phyloP scores from a whole-genome alignment of 2,113 vertebrate genomes.

The Rattus rattus region DNA sequence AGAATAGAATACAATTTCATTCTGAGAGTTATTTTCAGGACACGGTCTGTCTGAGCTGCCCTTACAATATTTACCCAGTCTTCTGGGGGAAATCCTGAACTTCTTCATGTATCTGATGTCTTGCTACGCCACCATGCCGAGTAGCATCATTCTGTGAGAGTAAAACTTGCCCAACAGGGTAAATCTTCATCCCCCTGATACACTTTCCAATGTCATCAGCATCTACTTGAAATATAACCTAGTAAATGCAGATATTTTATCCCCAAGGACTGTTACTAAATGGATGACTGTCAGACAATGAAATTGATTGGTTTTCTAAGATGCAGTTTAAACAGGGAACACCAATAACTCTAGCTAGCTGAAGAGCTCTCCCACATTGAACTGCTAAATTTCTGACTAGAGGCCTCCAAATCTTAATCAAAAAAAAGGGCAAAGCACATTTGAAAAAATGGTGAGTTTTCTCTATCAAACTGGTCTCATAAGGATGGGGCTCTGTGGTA shows the following conservation, averaged over 20 bases:
- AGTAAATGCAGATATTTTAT: constrained; percentile 37
- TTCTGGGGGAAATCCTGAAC: background rate
- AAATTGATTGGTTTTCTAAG: constrained; percentile 28
- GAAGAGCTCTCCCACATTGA: background rate
- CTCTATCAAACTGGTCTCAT: background rate
- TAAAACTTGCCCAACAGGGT: background rate
- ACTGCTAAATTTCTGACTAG: constrained; percentile 25
- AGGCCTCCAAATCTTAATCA: constrained; percentile 28
- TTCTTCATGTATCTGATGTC: background rate
- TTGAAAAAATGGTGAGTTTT: background rate
- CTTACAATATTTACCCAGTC: background rate
- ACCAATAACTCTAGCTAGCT: background rate
- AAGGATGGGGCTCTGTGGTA: background rate
- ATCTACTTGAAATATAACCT: background rate
- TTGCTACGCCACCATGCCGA: background rate
- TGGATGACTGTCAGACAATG: background rate
- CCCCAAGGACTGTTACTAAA: background rate
- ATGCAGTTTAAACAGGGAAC: constrained; percentile 50
- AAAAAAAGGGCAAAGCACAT: constrained; percentile 21
- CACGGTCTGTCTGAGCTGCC: background rate
- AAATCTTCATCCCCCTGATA: background rate
- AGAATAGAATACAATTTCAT: background rate
- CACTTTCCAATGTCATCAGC: background rate
- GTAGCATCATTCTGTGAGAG: background rate
- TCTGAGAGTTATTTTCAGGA: background rate